phyloP scores from a whole-genome alignment of 37 sponge, comb jelly and placozoan species.

The Theonella swinhoei region DNA sequence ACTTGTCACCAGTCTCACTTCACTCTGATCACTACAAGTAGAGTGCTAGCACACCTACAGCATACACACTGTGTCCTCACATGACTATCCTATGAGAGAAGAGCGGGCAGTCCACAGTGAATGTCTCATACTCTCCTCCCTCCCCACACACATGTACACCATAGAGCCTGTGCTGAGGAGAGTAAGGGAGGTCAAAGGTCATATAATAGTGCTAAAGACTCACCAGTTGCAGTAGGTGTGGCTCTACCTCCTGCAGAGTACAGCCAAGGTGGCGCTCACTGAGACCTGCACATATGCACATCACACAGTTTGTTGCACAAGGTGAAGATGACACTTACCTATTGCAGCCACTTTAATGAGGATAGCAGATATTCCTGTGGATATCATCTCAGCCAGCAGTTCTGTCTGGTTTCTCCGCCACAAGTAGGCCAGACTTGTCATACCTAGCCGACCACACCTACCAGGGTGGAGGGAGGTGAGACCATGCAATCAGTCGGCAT shows the following conservation, averaged over 20 bases:
- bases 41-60: no score
- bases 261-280: slow-evolving; percentile 67
- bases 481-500: background rate
- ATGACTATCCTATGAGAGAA: slow-evolving; percentile 77
- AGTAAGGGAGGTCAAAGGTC: background rate
- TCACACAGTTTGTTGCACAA: background rate
- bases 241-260: slow-evolving; percentile 64
- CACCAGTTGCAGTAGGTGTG: slow-evolving; percentile 70
- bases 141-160: slow-evolving; percentile 98
- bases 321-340: slow-evolving; percentile 55
- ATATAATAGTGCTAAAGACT: background rate
- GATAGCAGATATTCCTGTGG: slow-evolving; percentile 69
- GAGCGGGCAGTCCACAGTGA: slow-evolving; percentile 95
- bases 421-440: slow-evolving; percentile 87
- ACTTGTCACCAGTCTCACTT: slow-evolving; percentile 56
- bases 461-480: no score
- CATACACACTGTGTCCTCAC: slow-evolving; percentile 50
- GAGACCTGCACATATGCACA: slow-evolving; percentile 25
- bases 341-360: slow-evolving; percentile 91
- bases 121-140: slow-evolving; percentile 98
- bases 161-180: slow-evolving; percentile 60
- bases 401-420: slow-evolving; percentile 90
- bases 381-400: slow-evolving; percentile 91
- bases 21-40: slow-evolving; percentile 11
- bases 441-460: slow-evolving; percentile 89